A percentile compares a stretch with the other conserved stretches of the same genome.
Evolutionary conservation across 2,113 vertebrate species (phyloP).

Genomic region (Ellobius talpinus): DNA sequence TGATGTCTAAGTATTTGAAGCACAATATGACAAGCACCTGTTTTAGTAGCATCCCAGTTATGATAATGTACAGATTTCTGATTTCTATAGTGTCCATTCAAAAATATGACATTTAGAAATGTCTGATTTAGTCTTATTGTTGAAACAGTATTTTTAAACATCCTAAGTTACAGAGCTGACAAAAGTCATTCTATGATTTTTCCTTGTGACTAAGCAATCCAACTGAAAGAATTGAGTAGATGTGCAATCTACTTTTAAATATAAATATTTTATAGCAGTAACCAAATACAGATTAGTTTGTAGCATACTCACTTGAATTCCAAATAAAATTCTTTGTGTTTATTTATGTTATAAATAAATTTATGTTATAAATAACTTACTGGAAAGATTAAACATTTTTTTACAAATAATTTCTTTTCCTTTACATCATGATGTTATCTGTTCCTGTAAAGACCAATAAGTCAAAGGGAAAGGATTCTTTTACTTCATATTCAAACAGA

Average conservation of each 20-base stretch:
- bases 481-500: slow-evolving; percentile 33
- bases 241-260: neutral
- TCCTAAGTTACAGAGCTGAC: neutral
- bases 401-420: slow-evolving; percentile 32
- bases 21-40: neutral
- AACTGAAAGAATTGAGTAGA: slow-evolving; percentile 53
- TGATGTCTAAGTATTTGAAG: neutral
- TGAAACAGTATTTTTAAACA: slow-evolving; percentile 3
- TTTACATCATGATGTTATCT: neutral
- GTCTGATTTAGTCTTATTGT: neutral
- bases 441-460: neutral
- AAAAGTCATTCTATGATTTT: slow-evolving; percentile 7
- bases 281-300: slow-evolving; percentile 40
- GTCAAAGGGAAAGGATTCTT: slow-evolving; percentile 49
- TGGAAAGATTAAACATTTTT: slow-evolving; percentile 50
- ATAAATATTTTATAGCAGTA: slow-evolving; percentile 49
- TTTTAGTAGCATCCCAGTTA: slow-evolving; percentile 10
- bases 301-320: slow-evolving; percentile 14
- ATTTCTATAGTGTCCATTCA: neutral
- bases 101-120: slow-evolving; percentile 1
- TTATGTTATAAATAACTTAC: too few relatives aligned
- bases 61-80: neutral
- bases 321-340: slow-evolving; percentile 32
- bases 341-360: slow-evolving; percentile 53
- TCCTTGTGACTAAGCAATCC: slow-evolving; percentile 20